Conservation (phyloP, 2,888 invertebrate genomes). For the Mantis religiosa region DNA sequence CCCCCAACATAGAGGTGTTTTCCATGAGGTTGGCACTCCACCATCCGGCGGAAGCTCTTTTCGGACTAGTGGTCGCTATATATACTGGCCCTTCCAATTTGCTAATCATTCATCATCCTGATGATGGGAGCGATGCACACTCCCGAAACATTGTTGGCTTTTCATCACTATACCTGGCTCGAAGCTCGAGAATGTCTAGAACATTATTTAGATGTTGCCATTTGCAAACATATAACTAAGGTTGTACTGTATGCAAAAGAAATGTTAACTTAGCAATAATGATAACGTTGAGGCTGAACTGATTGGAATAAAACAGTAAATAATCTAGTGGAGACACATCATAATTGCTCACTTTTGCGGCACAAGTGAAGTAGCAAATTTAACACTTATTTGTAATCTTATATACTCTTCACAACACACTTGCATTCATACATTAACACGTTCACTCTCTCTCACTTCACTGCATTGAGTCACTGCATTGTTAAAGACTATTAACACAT, state of each 20-base stretch:
- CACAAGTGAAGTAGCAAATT: neutral
- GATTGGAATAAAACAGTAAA: neutral
- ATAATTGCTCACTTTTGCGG: neutral
- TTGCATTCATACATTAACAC: neutral
- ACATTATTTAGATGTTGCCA: too few species aligned
- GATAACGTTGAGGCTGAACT: neutral
- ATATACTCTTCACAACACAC: neutral
- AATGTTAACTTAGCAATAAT: neutral
- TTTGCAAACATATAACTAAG: too few species aligned
- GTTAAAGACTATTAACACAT: neutral
- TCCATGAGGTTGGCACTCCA: too few species aligned
- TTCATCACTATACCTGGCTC: too few species aligned
- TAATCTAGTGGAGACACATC: neutral
- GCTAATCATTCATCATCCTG: too few species aligned
- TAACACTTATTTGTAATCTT: neutral
- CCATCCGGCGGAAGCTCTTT: too few species aligned
- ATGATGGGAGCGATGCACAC: too few species aligned
- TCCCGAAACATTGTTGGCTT: too few species aligned
- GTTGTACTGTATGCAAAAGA: neutral
- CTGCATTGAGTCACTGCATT: neutral
- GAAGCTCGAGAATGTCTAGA: too few species aligned
- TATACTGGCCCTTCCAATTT: too few species aligned
- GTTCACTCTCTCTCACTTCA: neutral
- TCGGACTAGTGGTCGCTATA: too few species aligned
- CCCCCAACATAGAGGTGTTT: too few species aligned